These are phyloP conservation scores for Nasalis larvatus DNA, from an alignment of 2,113 vertebrate species.

Conservation along the genomic window DNA sequence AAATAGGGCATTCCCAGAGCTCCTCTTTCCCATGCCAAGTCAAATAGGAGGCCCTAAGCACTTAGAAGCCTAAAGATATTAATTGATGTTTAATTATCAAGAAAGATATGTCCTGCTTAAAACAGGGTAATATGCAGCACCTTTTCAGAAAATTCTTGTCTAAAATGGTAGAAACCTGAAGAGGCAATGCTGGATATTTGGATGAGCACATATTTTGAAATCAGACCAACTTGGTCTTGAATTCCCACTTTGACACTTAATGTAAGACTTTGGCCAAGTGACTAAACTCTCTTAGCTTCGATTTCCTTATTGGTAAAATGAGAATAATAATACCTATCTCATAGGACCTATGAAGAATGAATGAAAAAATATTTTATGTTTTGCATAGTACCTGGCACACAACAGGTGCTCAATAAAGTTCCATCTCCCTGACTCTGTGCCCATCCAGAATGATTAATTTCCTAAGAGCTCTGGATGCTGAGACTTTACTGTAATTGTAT, in stretches of 20 bases:
- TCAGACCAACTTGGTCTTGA: slow-evolving; percentile 33
- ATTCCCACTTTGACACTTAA: slow-evolving; percentile 13
- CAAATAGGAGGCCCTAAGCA: neutral
- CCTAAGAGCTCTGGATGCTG: neutral
- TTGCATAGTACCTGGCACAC: neutral
- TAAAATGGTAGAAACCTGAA: slow-evolving; percentile 13
- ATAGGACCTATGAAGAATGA: slow-evolving; percentile 31
- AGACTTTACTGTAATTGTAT: neutral
- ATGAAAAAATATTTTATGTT: slow-evolving; percentile 11
- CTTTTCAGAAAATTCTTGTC: neutral
- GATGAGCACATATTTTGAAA: slow-evolving; percentile 47
- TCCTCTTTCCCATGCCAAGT: neutral
- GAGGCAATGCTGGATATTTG: neutral
- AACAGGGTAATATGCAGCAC: neutral
- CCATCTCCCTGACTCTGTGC: neutral
- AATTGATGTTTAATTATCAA: slow-evolving; percentile 10
- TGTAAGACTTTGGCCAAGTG: neutral
- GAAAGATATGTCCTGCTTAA: neutral
- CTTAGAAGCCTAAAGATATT: neutral
- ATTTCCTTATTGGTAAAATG: slow-evolving; percentile 45
- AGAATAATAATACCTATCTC: slow-evolving; percentile 24
- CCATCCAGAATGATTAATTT: neutral
- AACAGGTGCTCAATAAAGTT: neutral
- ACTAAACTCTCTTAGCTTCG: slow-evolving; percentile 24
- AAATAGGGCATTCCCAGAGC: neutral